Percentiles rank a stretch among this genome's conserved stretches.
phyloP scores from a whole-genome alignment of 2,888 invertebrate genomes.

The Scaptomyza tumidula region DNA sequence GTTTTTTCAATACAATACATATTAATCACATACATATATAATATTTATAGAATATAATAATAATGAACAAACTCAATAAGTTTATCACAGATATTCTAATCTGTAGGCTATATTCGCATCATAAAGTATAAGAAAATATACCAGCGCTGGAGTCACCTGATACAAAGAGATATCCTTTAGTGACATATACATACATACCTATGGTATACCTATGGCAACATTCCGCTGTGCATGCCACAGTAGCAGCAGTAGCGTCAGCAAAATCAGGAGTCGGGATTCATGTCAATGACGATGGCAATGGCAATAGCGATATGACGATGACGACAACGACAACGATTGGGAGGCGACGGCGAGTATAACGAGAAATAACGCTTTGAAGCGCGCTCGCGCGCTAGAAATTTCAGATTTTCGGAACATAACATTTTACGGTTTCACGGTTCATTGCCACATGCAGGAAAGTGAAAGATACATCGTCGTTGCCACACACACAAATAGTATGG shows the following conservation, averaged over 20 bases:
- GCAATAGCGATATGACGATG: not conserved
- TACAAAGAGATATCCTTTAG: not conserved
- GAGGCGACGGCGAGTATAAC: not conserved
- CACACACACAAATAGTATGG: conserved; percentile 17
- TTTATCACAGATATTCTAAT: too few species aligned
- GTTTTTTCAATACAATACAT: too few species aligned
- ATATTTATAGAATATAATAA: too few species aligned
- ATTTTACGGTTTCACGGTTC: conserved; percentile 82
- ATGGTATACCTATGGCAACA: too few species aligned
- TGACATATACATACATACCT: not conserved
- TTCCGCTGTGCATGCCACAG: not conserved
- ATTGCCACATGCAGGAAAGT: conserved; percentile 78
- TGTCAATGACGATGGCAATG: conserved; percentile 20
- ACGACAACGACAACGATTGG: conserved; percentile 6
- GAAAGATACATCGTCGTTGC: conserved; percentile 66
- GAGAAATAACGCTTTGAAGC: conserved; percentile 68
- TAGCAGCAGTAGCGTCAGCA: conserved; percentile 31
- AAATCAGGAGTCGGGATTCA: conserved; percentile 30
- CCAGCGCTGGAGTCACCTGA: not conserved
- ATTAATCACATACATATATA: too few species aligned
- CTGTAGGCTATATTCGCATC: too few species aligned
- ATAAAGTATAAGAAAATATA: too few species aligned
- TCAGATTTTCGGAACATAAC: conserved; percentile 81
- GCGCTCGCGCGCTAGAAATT: conserved; percentile 72
- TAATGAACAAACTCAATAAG: too few species aligned